Evolutionary conservation across 2,888 invertebrate species (phyloP).

Genomic region (Drosophila koepferae): DNA sequence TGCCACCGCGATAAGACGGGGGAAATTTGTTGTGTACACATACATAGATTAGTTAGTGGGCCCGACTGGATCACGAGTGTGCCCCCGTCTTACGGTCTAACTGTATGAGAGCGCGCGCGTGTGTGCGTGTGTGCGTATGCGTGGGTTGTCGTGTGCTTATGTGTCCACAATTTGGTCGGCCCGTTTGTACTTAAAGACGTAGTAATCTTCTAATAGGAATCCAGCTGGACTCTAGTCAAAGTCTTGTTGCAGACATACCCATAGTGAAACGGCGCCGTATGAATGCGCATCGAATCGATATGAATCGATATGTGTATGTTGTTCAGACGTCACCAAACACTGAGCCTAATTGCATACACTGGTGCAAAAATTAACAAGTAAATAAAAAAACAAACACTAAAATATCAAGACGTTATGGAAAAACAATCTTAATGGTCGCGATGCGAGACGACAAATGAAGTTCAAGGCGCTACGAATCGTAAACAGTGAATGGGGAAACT

Average conservation of each 20-base stretch:
- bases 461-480: slow-evolving; percentile 65
- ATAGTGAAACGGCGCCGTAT: slow-evolving; percentile 68
- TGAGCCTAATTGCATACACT: slow-evolving; percentile 17
- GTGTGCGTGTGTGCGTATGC: not conserved
- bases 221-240: not conserved
- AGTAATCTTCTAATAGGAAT: not conserved
- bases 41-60: slow-evolving; percentile 53
- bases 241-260: slow-evolving; percentile 60
- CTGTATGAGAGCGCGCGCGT: not conserved
- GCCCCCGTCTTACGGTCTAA: not conserved
- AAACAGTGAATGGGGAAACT: slow-evolving; percentile 8
- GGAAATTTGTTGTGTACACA: slow-evolving; percentile 40
- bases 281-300: slow-evolving; percentile 54
- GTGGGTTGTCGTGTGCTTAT: not conserved
- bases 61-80: slow-evolving; percentile 52
- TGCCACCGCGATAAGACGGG: slow-evolving; percentile 63
- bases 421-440: slow-evolving; percentile 64
- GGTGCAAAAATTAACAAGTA: not conserved
- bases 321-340: not conserved
- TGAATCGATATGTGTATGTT: not conserved
- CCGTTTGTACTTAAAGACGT: slow-evolving; percentile 27
- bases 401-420: slow-evolving; percentile 3
- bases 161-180: slow-evolving; percentile 16
- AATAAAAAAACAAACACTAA: not conserved
- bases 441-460: slow-evolving; percentile 72